phyloP scores from a whole-genome alignment of 1,140 invertebrate genomes.

The Musca domestica region DNA sequence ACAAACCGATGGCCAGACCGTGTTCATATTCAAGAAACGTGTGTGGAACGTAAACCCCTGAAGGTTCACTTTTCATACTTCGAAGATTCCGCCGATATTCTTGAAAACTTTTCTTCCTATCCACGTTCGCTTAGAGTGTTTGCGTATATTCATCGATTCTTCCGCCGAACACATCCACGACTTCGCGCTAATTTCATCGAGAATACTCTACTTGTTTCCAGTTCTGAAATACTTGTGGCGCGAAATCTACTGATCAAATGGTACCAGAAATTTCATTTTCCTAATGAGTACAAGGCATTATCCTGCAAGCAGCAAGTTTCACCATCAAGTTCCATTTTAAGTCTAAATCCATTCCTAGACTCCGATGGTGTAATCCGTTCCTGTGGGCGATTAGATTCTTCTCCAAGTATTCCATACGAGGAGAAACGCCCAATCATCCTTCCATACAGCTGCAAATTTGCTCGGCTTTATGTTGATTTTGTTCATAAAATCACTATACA shows the following conservation, averaged over 20 bases:
- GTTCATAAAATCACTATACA: neutral
- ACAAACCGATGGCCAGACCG: constrained; percentile 37
- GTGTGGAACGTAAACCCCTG: neutral
- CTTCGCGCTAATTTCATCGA: no score
- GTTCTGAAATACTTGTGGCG: neutral
- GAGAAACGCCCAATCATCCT: neutral
- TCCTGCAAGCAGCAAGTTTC: neutral
- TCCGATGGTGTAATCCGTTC: neutral
- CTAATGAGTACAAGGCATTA: neutral
- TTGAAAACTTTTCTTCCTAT: neutral
- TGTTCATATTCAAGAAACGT: no score
- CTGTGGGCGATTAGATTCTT: neutral
- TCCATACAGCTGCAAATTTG: neutral
- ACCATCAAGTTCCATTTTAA: neutral
- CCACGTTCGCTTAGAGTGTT: neutral
- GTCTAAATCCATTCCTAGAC: neutral
- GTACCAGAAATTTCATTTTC: neutral
- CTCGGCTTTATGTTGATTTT: neutral
- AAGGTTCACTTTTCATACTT: neutral
- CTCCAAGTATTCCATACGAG: no score
- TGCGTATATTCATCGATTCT: neutral
- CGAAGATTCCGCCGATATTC: no score
- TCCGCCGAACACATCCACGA: neutral
- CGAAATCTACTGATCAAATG: no score
- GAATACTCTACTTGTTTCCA: neutral